These are phyloP conservation scores for Pocota personata DNA, from an alignment of 2,888 invertebrate genomes.

Conservation along the genomic window DNA sequence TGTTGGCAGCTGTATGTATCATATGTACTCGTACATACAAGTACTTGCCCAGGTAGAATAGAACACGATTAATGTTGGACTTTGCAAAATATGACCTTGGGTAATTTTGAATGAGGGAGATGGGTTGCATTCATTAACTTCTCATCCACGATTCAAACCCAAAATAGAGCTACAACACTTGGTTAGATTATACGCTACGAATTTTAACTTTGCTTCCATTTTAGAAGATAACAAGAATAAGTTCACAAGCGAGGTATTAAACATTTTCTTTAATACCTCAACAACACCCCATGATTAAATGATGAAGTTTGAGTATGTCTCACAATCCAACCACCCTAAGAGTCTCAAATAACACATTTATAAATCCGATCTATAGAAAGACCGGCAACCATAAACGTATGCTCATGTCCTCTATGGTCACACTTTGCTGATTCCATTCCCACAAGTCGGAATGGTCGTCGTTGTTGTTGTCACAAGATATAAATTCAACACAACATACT, in stretches of 20 bases:
- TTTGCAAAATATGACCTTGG: too few species aligned
- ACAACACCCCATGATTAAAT: constrained; percentile 45
- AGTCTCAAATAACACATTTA: constrained; percentile 61
- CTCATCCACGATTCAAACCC: too few species aligned
- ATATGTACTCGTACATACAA: too few species aligned
- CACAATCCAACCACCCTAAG: constrained; percentile 13
- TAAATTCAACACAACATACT: constrained; percentile 28
- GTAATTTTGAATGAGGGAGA: too few species aligned
- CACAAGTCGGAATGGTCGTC: constrained; percentile 50
- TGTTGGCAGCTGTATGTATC: too few species aligned
- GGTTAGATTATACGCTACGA: too few species aligned
- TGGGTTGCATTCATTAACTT: too few species aligned
- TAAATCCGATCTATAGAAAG: constrained; percentile 64
- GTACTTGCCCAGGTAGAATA: too few species aligned
- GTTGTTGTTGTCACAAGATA: constrained; percentile 38
- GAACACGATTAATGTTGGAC: too few species aligned
- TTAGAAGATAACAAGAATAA: background rate
- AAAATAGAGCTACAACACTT: too few species aligned
- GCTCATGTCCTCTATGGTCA: constrained; percentile 72
- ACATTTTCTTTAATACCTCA: constrained; percentile 17
- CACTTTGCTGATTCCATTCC: constrained; percentile 70
- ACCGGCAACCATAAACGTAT: constrained; percentile 69
- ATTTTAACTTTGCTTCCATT: too few species aligned
- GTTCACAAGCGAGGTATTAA: background rate
- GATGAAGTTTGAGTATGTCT: constrained; percentile 53